These are phyloP conservation scores for Cremastinae sp. DNA, from an alignment of 2,888 invertebrate genomes.

Conservation along the genomic window DNA sequence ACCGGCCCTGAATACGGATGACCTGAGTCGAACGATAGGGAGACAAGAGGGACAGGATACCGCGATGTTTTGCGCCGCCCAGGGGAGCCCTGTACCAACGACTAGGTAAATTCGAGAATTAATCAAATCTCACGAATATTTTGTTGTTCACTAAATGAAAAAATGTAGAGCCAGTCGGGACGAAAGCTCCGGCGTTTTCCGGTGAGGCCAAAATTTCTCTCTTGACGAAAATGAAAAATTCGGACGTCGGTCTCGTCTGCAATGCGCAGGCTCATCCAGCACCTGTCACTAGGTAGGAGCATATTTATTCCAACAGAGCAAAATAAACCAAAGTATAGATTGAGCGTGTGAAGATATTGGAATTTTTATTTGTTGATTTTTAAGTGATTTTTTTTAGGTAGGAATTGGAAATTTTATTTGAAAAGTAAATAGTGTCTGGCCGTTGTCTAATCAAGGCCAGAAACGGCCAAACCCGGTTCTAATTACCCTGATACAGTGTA, in stretches of 20 bases:
- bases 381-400: neutral
- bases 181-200: conserved; percentile 83
- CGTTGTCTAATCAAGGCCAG: conserved; percentile 5
- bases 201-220: conserved; percentile 82
- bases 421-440: no score
- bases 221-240: conserved; percentile 72
- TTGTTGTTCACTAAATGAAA: neutral
- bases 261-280: conserved; percentile 82
- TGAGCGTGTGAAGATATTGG: no score
- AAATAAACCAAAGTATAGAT: no score
- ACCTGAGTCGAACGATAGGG: conserved; percentile 83
- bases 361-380: no score
- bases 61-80: conserved; percentile 85
- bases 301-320: no score
- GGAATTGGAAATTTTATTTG: neutral
- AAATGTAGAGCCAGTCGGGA: conserved; percentile 82
- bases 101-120: conserved; percentile 61
- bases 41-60: conserved; percentile 81
- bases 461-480: neutral
- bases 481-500: conserved; percentile 13
- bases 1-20: conserved; percentile 84
- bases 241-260: conserved; percentile 79
- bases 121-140: conserved; percentile 40
- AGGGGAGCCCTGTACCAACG: conserved; percentile 82
- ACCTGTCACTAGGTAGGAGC: conserved; percentile 80